phyloP scores from a whole-genome alignment of 2,797 vertebrate genomes.

The Sciurus vulgaris region DNA sequence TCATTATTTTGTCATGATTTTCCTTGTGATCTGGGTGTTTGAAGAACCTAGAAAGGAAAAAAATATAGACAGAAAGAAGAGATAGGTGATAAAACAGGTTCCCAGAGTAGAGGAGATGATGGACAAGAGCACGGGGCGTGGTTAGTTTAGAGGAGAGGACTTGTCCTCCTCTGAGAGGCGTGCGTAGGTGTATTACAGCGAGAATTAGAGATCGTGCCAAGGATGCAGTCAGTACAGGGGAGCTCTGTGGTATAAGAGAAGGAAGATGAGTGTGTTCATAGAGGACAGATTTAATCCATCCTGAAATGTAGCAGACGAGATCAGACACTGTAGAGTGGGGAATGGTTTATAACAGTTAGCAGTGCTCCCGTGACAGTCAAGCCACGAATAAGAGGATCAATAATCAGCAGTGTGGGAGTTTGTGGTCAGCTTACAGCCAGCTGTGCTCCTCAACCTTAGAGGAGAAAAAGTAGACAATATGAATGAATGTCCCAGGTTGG shows the following conservation, averaged over 20 bases:
- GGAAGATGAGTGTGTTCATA: not conserved
- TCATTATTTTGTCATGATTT: not conserved
- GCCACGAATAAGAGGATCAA: not conserved
- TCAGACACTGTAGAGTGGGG: not conserved
- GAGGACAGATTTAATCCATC: not conserved
- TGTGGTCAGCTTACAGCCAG: not conserved
- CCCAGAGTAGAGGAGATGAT: not conserved
- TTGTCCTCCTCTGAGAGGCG: not conserved
- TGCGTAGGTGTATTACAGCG: not conserved
- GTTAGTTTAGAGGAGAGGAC: not conserved
- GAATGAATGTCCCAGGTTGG: not conserved
- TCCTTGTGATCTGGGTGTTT: not conserved
- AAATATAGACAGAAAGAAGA: not conserved
- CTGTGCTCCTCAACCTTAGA: not conserved
- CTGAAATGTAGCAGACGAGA: conserved; percentile 26
- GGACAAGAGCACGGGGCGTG: not conserved
- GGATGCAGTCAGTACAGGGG: not conserved
- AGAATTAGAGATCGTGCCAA: not conserved
- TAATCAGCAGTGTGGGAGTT: not conserved
- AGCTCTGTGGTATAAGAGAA: not conserved
- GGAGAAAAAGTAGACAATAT: not conserved
- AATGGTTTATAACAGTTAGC: conserved; percentile 39
- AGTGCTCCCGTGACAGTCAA: not conserved
- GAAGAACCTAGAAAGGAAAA: conserved; percentile 11
- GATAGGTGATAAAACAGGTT: not conserved